phyloP scores from a whole-genome alignment of 2,113 vertebrate genomes.

The Chunga burmeisteri region DNA sequence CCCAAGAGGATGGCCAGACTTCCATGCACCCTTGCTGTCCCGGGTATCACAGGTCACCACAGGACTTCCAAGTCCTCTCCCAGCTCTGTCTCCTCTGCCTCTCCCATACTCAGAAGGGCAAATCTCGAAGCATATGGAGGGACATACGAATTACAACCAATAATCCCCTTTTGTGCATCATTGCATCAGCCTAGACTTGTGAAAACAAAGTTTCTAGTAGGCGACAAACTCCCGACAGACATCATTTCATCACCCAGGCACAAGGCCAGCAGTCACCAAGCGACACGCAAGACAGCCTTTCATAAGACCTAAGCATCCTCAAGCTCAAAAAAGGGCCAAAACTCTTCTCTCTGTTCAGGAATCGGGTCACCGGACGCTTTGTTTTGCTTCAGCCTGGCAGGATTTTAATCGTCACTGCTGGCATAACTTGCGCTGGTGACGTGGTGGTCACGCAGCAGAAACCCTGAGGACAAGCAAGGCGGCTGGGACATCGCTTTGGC shows the following conservation, averaged over 20 bases:
- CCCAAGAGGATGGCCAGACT: neutral
- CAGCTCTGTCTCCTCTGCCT: neutral
- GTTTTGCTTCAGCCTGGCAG: accelerated
- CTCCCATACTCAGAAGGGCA: neutral
- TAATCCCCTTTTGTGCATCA: neutral
- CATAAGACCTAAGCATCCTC: neutral
- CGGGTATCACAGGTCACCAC: neutral
- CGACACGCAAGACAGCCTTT: neutral
- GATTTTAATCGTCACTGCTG: neutral
- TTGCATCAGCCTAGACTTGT: neutral
- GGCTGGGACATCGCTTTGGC: neutral
- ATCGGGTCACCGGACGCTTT: constrained; percentile 12
- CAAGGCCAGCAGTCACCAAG: neutral
- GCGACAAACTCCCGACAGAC: neutral
- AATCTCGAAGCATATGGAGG: neutral
- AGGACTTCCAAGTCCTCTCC: neutral
- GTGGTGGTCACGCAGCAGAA: neutral
- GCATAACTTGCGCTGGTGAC: neutral
- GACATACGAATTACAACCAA: neutral
- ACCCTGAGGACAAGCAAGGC: neutral
- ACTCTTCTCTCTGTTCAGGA: neutral
- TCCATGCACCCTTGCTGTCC: neutral
- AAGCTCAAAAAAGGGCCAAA: neutral
- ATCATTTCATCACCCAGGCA: neutral
- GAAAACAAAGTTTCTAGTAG: neutral